These are phyloP conservation scores for Diachrysia chrysitis DNA, from an alignment of 2,888 invertebrate species.

Conservation along the genomic window DNA sequence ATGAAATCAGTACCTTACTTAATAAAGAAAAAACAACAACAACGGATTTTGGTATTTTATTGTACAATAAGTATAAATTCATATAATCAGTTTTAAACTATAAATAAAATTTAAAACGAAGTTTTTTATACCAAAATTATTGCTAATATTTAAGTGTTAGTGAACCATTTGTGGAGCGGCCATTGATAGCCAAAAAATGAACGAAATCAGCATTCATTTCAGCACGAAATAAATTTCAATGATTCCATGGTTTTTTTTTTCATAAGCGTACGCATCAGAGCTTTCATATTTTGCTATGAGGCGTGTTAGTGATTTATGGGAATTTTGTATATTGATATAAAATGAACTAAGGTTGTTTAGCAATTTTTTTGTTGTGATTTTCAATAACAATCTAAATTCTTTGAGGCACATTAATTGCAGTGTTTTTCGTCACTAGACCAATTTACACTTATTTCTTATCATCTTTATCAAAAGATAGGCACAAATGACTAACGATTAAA, in stretches of 20 bases:
- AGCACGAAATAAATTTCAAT: background rate
- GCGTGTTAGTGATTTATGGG: too few species aligned
- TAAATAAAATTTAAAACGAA: background rate
- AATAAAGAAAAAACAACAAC: too few species aligned
- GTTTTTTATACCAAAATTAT: background rate
- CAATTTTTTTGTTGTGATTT: too few species aligned
- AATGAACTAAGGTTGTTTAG: too few species aligned
- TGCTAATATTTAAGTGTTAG: slow-evolving; percentile 5
- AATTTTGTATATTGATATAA: too few species aligned
- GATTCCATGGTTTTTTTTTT: too few species aligned
- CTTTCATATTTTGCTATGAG: background rate
- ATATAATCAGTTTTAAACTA: background rate
- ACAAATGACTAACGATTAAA: background rate
- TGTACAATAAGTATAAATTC: too few species aligned
- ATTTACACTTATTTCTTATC: background rate
- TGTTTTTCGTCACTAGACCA: background rate
- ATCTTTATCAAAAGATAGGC: background rate
- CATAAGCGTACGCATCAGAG: background rate
- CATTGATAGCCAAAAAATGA: slow-evolving; percentile 8
- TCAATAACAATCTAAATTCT: too few species aligned
- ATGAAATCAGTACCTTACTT: too few species aligned
- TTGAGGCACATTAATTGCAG: too few species aligned
- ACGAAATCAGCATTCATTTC: slow-evolving; percentile 7
- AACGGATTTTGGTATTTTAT: too few species aligned
- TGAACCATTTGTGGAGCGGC: slow-evolving; percentile 5